Conservation (phyloP, 2,113 vertebrate genomes). For the Spermophilus dauricus region DNA sequence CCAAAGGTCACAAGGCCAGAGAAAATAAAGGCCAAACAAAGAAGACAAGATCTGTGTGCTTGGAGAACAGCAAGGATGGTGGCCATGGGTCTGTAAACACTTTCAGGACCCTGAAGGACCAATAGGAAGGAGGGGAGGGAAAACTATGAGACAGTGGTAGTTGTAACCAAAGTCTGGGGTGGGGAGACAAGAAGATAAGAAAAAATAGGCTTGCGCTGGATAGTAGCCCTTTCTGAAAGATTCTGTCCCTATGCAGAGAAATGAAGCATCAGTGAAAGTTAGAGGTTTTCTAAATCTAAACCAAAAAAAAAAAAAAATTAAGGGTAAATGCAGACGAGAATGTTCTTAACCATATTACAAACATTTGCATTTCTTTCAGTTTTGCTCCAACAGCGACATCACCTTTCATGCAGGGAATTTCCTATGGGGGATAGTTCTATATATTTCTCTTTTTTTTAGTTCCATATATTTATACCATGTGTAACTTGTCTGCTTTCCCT, state of each 20-base stretch:
- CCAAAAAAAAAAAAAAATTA: neutral
- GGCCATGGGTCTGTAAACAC: too few species aligned
- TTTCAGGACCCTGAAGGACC: neutral
- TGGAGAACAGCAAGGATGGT: too few species aligned
- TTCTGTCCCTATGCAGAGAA: neutral
- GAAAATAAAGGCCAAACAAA: neutral
- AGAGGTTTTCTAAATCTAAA: constrained; percentile 55
- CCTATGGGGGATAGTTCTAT: neutral
- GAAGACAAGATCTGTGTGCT: neutral
- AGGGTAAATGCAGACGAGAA: constrained; percentile 17
- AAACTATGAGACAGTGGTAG: fast-evolving
- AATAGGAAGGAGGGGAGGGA: neutral
- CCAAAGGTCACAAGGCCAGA: neutral
- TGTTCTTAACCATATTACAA: neutral
- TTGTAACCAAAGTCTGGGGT: neutral
- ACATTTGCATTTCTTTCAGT: constrained; percentile 65
- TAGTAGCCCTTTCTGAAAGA: neutral
- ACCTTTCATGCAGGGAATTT: constrained; percentile 47
- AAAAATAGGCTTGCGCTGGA: neutral
- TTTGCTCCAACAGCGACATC: constrained; percentile 29
- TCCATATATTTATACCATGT: neutral
- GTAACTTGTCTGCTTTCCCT: neutral
- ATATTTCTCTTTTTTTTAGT: neutral
- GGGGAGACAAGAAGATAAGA: neutral
- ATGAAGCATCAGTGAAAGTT: constrained; percentile 34